Evolutionary conservation across 2,797 vertebrate genomes (phyloP).

Genomic region (Meriones psammophilus): DNA sequence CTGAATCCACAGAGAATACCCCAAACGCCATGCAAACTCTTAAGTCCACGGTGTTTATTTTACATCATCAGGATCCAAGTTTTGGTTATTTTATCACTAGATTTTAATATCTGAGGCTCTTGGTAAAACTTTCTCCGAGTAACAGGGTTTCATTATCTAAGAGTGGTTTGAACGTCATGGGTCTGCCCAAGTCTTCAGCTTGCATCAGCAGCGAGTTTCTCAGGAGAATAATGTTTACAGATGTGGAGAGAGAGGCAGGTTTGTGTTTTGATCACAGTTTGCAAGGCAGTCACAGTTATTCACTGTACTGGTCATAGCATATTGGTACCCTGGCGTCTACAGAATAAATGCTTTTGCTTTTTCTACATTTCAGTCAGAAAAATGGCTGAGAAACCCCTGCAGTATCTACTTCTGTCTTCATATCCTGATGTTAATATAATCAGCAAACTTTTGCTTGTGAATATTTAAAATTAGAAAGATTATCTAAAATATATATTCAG

Average conservation of each 20-base stretch:
- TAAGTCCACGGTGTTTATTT: not conserved
- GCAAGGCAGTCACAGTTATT: conserved; percentile 44
- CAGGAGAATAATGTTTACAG: conserved; percentile 1
- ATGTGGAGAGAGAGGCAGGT: conserved; percentile 51
- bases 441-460: no score
- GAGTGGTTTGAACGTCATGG: not conserved
- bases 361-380: no score
- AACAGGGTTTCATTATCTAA: conserved; percentile 34
- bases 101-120: conserved; percentile 39
- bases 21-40: not conserved
- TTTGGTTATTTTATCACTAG: not conserved
- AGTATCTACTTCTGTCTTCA: no score
- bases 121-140: conserved; percentile 1
- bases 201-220: conserved; percentile 24
- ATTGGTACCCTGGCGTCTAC: no score
- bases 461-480: no score
- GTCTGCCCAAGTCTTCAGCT: conserved; percentile 32
- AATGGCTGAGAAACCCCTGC: no score
- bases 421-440: no score
- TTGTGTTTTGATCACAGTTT: conserved; percentile 37
- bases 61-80: not conserved
- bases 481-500: no score
- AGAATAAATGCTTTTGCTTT: no score
- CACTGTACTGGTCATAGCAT: not conserved
- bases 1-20: not conserved